phyloP scores from a whole-genome alignment of 2,888 invertebrate genomes.

The Dione juno region DNA sequence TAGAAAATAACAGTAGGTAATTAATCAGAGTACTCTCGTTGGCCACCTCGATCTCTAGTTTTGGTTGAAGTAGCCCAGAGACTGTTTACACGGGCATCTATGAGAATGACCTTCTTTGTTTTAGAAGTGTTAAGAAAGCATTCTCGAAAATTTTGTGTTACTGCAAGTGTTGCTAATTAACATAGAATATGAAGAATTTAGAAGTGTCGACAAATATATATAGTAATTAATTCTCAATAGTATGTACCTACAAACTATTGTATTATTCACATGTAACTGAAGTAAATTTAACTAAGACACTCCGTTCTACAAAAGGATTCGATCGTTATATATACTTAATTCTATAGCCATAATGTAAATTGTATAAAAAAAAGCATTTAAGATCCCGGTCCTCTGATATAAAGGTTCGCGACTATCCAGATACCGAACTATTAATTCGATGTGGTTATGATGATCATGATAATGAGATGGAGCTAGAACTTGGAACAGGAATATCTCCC shows the following conservation, averaged over 20 bases:
- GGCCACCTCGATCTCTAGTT: not conserved
- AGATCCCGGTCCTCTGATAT: no score
- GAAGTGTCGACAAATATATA: not conserved
- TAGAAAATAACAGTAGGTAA: no score
- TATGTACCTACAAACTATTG: not conserved
- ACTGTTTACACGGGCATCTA: not conserved
- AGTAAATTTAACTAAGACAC: no score
- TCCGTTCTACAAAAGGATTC: no score
- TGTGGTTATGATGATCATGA: no score
- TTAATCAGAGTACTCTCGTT: no score
- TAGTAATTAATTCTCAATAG: not conserved
- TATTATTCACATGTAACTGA: no score
- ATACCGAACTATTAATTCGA: no score
- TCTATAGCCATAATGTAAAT: not conserved
- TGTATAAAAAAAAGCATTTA: not conserved
- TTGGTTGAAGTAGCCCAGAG: not conserved
- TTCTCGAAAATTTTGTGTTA: not conserved
- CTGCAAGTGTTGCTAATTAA: conserved; percentile 19
- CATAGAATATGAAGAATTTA: conserved; percentile 2
- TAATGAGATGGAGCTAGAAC: no score
- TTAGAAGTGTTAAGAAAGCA: conserved; percentile 13
- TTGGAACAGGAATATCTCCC: no score
- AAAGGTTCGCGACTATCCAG: no score
- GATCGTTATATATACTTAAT: not conserved
- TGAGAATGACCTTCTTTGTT: conserved; percentile 9